Evolutionary conservation across 1,140 invertebrate species (phyloP), one percentile per base, ranked within the genome.

Genomic region (Cyrtorhinus lividipennis): DNA sequence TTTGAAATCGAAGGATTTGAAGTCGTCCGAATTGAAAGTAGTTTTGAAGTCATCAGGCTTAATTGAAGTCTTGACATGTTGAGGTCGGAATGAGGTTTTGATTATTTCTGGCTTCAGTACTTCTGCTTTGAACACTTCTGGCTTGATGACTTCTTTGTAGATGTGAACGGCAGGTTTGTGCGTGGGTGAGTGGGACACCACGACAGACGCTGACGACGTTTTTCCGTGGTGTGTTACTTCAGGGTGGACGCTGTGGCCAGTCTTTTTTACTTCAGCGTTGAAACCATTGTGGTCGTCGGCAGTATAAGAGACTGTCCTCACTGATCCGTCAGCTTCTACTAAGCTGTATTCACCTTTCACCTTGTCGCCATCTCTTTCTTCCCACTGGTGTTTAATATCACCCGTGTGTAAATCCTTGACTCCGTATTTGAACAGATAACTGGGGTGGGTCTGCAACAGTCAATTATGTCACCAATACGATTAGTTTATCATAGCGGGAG

Each of bases 321-420:
- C 77, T 10, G 79, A 80, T 12, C 81, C 80, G 67, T 82, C 81
- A 0, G 80, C 77, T 66, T 81, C 79, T 2, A 78, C 68, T 13
- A 81, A 70, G 0, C 78, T 78, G 71, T 81, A 82, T 2, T 76
- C 75, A 1, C 78, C 78, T 44, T 77, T 76, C 8, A 78, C 76
- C 0, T 77, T 74, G 63, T 79, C 78, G 3, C 78, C 78, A 58
- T 79, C 75, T 10, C 77, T 71, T n/a, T 75, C 71, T 65, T 79
- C 78, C 68, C 77, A 76, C 62, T 77, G 75, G 2, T 76, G 75
- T 58, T 79, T 78, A 1, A 77, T 73, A 59, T 79, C 77, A 1
- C 79, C 76, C 60, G 74, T 80, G 67, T 75, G 74, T 0, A 75
- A 73, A 67, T 79, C 77, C 63, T 77, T 75, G 0, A 79, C 77